A percentile compares a stretch with the other conserved stretches of the same genome.
phyloP scores from a whole-genome alignment of 2,797 vertebrate genomes.

The Toxotes lorentzi region DNA sequence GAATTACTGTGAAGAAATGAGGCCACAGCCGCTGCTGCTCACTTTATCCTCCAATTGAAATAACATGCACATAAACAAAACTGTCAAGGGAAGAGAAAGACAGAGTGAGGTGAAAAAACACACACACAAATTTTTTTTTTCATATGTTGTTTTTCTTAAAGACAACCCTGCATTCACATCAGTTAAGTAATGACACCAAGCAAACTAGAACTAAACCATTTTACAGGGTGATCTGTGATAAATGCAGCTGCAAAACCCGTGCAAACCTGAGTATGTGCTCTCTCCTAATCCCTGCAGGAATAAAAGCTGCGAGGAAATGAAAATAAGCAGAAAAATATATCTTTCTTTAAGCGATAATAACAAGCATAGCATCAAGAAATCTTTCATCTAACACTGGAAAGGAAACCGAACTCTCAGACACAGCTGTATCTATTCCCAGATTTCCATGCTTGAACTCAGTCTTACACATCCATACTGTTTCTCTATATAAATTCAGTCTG shows the following conservation, averaged over 20 bases:
- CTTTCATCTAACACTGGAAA: conserved; percentile 38
- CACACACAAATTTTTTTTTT: background rate
- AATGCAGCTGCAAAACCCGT: conserved; percentile 1
- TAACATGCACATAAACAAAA: conserved; percentile 35
- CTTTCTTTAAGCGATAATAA: conserved; percentile 8
- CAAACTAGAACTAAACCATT: conserved; percentile 1
- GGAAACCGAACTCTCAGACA: conserved; percentile 32
- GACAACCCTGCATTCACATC: background rate
- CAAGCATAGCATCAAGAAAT: conserved; percentile 8
- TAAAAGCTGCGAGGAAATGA: conserved; percentile 3
- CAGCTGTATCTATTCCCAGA: conserved; percentile 56
- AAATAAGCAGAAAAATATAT: conserved; percentile 6
- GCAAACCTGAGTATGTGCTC: background rate
- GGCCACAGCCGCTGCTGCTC: conserved; percentile 4
- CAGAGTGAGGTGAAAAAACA: background rate
- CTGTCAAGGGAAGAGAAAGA: background rate
- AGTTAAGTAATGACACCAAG: background rate
- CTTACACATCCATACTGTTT: conserved; percentile 28
- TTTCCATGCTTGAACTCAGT: conserved; percentile 13
- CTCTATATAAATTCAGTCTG: conserved; percentile 21
- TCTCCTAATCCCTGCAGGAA: conserved; percentile 6
- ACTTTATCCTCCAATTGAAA: conserved; percentile 28
- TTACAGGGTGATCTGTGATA: background rate
- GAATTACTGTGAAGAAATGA: conserved; percentile 30
- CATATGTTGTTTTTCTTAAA: background rate